Base-by-base conservation (phyloP, 2,113 vertebrate genomes). In the Porphyrio hochstetteri region DNA sequence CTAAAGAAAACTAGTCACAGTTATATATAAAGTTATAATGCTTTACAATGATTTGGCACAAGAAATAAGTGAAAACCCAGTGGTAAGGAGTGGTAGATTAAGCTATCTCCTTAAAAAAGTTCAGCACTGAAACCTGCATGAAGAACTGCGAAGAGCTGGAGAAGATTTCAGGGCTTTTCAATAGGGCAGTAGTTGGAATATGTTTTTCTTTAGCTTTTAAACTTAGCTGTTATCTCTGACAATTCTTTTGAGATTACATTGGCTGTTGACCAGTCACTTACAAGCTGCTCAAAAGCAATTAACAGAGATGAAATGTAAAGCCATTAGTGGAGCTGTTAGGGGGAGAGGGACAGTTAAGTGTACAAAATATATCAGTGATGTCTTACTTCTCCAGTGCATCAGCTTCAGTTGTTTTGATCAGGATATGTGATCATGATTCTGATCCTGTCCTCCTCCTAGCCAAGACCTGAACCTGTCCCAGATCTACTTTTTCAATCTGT, bases 391-490 rank as follows among this genome's bases (percentile, higher is more conserved):
- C 9, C 14, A 61, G 7, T 29, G 5, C 7, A 18, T 85, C 50
- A 57, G 5, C 7, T 89, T 85, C 2, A 0, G 28, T 35, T 70
- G 9, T 18, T 89, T 74, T 53, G 3, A 5, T n/a, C 1, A 1
- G 9, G 4, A 44, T 35, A 31, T 38, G 19, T 69, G 36, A 57
- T 40, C 0, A 1, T 52, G 40, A 16, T 9, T 25, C 9, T 42
- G 38, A 60, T 15, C n/a, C 36, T 18, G 23, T 36, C 9, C 20
- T 75, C 70, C 12, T 50, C 11, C 3, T 12, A 38, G 24, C 33
- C 25, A 74, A 61, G 60, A 64, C 8, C 35, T 52, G 18, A 70
- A 38, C 24, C 13, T 35, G 10, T 70, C 50, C 18, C 10, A 40
- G 14, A 76, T 14, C 20, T 44, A 11, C 55, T 57, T 44, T n/a